These are phyloP conservation scores for Seira ritae DNA, from an alignment of 2,888 invertebrate species.

Conservation along the genomic window DNA sequence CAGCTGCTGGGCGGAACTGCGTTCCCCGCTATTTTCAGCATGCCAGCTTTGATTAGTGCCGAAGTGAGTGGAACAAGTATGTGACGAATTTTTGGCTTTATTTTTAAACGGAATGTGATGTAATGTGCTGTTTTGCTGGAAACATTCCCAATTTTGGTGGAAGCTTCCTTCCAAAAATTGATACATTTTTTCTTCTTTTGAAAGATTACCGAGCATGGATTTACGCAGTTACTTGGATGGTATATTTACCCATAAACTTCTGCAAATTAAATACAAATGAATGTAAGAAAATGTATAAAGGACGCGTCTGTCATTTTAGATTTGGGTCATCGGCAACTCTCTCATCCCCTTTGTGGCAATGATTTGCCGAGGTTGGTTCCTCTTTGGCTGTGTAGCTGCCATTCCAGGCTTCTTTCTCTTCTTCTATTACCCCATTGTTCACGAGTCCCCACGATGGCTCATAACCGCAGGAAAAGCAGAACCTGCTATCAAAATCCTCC, in stretches of 20 bases:
- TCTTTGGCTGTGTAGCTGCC: slow-evolving; percentile 73
- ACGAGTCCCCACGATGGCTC: slow-evolving; percentile 74
- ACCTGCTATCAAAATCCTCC: slow-evolving; percentile 32
- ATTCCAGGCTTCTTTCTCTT: slow-evolving; percentile 68
- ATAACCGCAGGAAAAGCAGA: slow-evolving; percentile 36
- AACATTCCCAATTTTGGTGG: background rate
- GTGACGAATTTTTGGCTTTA: background rate
- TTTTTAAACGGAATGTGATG: background rate
- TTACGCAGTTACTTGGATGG: slow-evolving; percentile 65
- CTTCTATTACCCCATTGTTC: slow-evolving; percentile 68
- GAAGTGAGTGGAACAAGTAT: slow-evolving; percentile 67
- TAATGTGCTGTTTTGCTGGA: no score
- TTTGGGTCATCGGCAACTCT: slow-evolving; percentile 64
- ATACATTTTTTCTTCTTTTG: background rate
- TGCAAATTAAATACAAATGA: no score
- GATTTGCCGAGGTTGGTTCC: slow-evolving; percentile 73
- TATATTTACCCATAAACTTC: background rate
- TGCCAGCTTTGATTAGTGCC: slow-evolving; percentile 66
- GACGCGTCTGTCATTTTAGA: slow-evolving; percentile 21
- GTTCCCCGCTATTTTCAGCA: slow-evolving; percentile 65
- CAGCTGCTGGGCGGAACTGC: slow-evolving; percentile 66
- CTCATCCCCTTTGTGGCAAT: slow-evolving; percentile 74
- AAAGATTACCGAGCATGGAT: slow-evolving; percentile 64
- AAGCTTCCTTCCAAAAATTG: slow-evolving; percentile 1
- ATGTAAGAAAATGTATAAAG: no score